These are phyloP conservation scores for Cacoxenus indagator DNA, from an alignment of 2,888 invertebrate species.

Conservation along the genomic window DNA sequence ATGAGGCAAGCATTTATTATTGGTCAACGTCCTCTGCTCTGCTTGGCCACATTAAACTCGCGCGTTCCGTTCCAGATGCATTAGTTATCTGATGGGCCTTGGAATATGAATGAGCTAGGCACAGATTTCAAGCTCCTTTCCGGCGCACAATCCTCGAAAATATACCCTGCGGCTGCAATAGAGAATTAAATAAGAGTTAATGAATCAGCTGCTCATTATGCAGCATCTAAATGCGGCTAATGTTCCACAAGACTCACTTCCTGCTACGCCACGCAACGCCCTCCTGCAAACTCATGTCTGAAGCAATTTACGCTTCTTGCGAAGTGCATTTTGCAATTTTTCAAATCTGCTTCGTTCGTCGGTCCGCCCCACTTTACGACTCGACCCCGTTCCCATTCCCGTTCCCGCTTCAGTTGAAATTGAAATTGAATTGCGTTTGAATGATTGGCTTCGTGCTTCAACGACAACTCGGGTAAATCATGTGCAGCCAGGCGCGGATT, in stretches of 20 bases:
- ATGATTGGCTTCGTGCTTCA: constrained; percentile 66
- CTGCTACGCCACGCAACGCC: background rate
- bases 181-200: constrained; percentile 5
- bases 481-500: constrained; percentile 39
- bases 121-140: too few species aligned
- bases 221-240: background rate
- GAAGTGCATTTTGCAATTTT: constrained; percentile 2
- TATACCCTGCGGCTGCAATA: background rate
- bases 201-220: constrained; percentile 9
- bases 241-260: background rate
- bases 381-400: background rate
- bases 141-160: too few species aligned
- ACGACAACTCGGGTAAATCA: constrained; percentile 60
- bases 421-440: constrained; percentile 64
- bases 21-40: too few species aligned
- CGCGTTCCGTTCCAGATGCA: constrained; percentile 12
- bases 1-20: too few species aligned
- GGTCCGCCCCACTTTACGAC: background rate
- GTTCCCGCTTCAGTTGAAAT: constrained; percentile 54
- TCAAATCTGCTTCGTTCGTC: background rate
- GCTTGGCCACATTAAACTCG: too few species aligned
- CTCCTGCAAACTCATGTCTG: background rate
- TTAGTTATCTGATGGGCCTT: constrained; percentile 12
- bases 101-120: background rate
- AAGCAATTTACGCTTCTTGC: constrained; percentile 2